These are phyloP conservation scores for Irena cyanogastra DNA, from an alignment of 2,113 vertebrate species.

Conservation along the genomic window DNA sequence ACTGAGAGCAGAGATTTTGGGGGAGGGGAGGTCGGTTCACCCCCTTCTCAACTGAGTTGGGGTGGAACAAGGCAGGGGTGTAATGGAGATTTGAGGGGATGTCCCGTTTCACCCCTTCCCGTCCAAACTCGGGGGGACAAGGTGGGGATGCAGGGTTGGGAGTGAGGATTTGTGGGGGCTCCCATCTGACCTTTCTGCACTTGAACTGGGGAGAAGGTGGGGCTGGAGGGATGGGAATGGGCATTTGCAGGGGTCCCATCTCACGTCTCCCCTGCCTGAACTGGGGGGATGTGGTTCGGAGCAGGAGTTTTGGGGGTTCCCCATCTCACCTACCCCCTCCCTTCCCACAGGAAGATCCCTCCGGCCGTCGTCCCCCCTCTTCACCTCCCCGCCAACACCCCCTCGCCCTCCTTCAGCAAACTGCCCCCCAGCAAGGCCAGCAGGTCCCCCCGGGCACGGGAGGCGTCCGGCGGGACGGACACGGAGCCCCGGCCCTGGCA, in stretches of 20 bases:
- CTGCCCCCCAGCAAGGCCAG: conserved; percentile 77
- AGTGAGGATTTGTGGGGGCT: not conserved
- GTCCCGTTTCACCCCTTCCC: not conserved
- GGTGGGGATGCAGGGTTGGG: not conserved
- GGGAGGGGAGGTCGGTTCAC: not conserved
- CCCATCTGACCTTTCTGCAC: not conserved
- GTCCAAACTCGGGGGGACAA: not conserved
- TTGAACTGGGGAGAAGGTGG: fast-evolving
- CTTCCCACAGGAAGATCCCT: conserved; percentile 84
- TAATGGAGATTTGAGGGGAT: too few species aligned
- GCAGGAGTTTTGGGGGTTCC: too few species aligned
- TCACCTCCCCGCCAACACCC: conserved; percentile 67
- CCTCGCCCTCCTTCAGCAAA: conserved; percentile 71
- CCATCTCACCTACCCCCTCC: not conserved
- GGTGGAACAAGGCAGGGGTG: not conserved
- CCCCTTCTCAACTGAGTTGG: not conserved
- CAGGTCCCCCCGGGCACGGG: conserved; percentile 78
- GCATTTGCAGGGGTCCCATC: not conserved
- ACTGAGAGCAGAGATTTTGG: not conserved
- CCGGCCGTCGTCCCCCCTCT: conserved; percentile 76
- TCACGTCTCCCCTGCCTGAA: not conserved
- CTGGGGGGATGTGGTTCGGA: not conserved
- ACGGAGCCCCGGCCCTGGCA: conserved; percentile 76
- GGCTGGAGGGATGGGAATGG: not conserved
- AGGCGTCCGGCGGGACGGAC: not conserved